Conservation (phyloP, 2,113 vertebrate genomes). For the Strix uralensis region DNA sequence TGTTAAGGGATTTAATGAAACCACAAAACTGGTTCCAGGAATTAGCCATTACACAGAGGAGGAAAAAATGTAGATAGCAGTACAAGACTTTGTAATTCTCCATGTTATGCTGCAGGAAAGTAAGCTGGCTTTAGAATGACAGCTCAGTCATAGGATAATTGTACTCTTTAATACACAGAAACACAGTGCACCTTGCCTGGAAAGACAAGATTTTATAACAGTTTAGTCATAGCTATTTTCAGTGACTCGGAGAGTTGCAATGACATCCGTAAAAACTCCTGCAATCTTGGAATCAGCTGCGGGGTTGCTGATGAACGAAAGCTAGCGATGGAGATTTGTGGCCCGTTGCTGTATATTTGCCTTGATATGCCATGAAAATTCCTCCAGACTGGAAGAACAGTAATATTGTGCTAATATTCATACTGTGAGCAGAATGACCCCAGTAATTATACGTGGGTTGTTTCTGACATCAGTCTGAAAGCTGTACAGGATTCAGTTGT, state of each 20-base stretch:
- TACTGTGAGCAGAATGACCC: neutral
- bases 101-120: neutral
- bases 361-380: neutral
- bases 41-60: neutral
- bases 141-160: neutral
- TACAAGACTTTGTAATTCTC: neutral
- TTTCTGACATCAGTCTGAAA: neutral
- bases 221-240: neutral
- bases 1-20: slow-evolving; percentile 9
- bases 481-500: neutral
- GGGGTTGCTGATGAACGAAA: fast-evolving
- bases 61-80: neutral
- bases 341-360: neutral
- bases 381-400: neutral
- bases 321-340: neutral
- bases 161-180: neutral
- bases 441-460: neutral
- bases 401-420: neutral
- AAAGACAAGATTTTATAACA: neutral
- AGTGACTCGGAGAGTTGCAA: neutral
- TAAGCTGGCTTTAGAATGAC: neutral
- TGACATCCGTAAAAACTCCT: neutral
- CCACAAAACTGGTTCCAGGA: neutral
- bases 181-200: neutral
- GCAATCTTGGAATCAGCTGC: neutral